Evolutionary conservation across 2,888 invertebrate genomes (phyloP), one percentile per base, ranked within the genome.

Genomic region (Andrena praecox): DNA sequence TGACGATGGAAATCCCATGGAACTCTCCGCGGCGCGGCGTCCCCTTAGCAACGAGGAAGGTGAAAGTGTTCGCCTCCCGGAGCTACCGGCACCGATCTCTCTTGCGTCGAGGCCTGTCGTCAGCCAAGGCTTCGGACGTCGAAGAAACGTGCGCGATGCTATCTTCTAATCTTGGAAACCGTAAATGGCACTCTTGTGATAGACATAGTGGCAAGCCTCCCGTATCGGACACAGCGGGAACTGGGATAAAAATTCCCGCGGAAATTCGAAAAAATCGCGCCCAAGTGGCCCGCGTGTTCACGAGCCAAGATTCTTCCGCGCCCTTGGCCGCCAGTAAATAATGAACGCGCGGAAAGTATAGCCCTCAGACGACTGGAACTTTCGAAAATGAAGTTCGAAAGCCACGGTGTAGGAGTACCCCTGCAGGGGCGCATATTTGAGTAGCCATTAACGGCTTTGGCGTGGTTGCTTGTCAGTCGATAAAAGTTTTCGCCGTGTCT

Each of bases 401-500:
- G 90, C 90, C 88, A 81, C 76, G 81, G 85, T 69, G 79, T 64
- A 85, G 79, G 67, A 85, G 77, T 85, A 79, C 52, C 83, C 68
- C 76, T 71, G 70, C 62, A 72, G 84, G 85, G 86, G 87, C 90
- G 90, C 90, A 90, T 91, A 91, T 90, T 91, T 90, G 87, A 91
- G 91, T 89, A 91, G 90, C 91, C 91, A 91, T 92, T 90, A 91
- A 91, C 87, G 91, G 91, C 91, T 91, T 91, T 91, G 83, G 87
- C 87, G 86, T 73, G 88, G 89, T 89, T 87, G 89, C 85, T 88
- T 89, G 91, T 90, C 88, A 87, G 87, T 85, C 90, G 90, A 90
- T 91, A 89, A 91, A 89, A 90, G 87, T 89, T 85, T 80, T 77
- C 82, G 63, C 60, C 69, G 62, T 48, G 73, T 86, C 79, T 77